Conservation (phyloP, 2,113 vertebrate genomes). For the Perca flavescens region DNA sequence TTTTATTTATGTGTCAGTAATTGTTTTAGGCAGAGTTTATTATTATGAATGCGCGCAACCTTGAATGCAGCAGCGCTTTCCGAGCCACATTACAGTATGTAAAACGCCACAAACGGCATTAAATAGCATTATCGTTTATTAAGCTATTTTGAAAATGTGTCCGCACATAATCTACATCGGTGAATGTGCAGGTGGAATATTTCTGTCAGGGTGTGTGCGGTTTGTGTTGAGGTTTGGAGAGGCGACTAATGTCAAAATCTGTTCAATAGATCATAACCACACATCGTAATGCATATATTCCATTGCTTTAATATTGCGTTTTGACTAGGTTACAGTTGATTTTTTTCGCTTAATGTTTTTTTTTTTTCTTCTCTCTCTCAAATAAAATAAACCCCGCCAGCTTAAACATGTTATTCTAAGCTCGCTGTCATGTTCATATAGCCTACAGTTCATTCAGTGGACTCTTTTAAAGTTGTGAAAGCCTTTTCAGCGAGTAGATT, state of each 20-base stretch:
- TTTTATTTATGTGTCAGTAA: neutral
- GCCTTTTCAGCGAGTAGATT: conserved; percentile 25
- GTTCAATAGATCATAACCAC: neutral
- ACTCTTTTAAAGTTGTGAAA: conserved; percentile 51
- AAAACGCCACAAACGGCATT: neutral
- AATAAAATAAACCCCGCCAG: neutral
- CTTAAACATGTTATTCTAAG: conserved; percentile 38
- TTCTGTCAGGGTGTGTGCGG: neutral
- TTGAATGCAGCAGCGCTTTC: neutral
- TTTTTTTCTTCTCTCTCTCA: neutral
- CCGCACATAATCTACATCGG: neutral
- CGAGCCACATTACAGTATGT: neutral
- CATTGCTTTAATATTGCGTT: neutral
- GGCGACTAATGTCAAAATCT: neutral
- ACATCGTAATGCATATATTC: neutral
- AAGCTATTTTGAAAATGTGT: neutral
- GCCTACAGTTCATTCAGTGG: conserved; percentile 30
- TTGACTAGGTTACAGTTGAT: neutral
- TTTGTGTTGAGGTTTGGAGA: neutral
- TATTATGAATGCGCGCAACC: conserved; percentile 20
- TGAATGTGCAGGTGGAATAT: conserved; percentile 9
- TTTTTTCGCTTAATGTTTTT: neutral
- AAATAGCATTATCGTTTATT: neutral
- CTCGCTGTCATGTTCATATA: conserved; percentile 39
- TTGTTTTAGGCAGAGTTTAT: conserved; percentile 7